Base-by-base conservation (phyloP, 2,113 vertebrate species). In the Todiramphus saurophagus region DNA sequence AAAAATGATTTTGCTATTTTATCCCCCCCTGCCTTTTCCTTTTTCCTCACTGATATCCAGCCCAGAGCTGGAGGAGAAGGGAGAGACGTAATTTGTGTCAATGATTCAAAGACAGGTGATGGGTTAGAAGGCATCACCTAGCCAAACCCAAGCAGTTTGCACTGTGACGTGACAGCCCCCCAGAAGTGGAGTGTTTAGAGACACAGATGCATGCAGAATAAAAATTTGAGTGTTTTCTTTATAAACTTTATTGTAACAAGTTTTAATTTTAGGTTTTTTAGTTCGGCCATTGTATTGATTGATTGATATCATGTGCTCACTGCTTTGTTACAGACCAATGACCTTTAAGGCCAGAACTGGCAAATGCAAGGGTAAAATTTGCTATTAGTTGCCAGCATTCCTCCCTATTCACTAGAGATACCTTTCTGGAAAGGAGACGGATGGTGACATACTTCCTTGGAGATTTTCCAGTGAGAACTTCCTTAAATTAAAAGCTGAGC, bases 1-100 rank as follows among this genome's bases (percentile, higher is more conserved):
- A 94, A 79, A 94, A 87, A 93, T 41, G 1, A 78, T 73, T 89
- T 91, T 76, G 30, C n/a, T 76, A 59, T 92, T 96, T 94, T 69
- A 89, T 87, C 25, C 37, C 50, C 81, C 30, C 51, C 51, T 53
- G 14, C 16, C 19, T 89, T 92, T 94, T 93, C 72, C 72, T 89
- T 93, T 96, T 89, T 92, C 33, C 66, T 84, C 17, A 84, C 25
- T 78, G 55, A 53, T 56, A 78, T 13, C 16, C 35, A 94, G 6
- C 23, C 48, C 13, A 58, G 60, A 82, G 44, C 62, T 84, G 60
- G 28, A 58, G 77, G 30, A 87, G 50, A 90, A 90, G 30, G 30
- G 35, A 73, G 18, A 70, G 39, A 50, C 39, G 7, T 31, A 62
- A 63, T 14, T 19, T 51, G 9, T 66, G 66, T 16, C 83, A 73